A percentile compares a stretch with the other conserved stretches of the same genome.
Evolutionary conservation across 2,113 vertebrate genomes (phyloP).

Genomic region (Opisthocomus hoazin): DNA sequence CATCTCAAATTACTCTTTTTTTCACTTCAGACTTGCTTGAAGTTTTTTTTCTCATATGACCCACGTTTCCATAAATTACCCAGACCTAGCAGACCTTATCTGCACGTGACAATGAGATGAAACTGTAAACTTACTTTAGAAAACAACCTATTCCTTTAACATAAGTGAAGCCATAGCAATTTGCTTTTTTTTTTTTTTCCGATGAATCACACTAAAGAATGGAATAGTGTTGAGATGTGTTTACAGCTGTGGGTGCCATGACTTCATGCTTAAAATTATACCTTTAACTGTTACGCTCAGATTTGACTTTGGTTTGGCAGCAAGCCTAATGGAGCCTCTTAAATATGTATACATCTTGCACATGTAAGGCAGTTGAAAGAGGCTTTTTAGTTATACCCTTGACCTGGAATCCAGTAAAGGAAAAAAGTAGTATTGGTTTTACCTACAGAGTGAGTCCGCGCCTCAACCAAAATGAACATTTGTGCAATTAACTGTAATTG

Average conservation of each 20-base stretch:
- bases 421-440: background rate
- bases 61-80: background rate
- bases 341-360: constrained; percentile 8
- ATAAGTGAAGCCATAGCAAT: background rate
- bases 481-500: background rate
- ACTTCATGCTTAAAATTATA: constrained; percentile 19
- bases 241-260: constrained; percentile 37
- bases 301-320: constrained; percentile 46
- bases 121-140: background rate
- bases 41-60: background rate
- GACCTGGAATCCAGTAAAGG: constrained; percentile 10
- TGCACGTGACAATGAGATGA: background rate
- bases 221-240: constrained; percentile 25
- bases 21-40: background rate
- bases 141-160: background rate
- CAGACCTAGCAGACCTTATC: background rate
- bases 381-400: constrained; percentile 23
- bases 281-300: constrained; percentile 27
- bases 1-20: background rate
- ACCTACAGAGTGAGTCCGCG: background rate
- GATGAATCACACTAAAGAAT: constrained; percentile 38
- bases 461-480: background rate
- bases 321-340: constrained; percentile 46
- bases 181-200: constrained; percentile 42
- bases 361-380: background rate